These are phyloP conservation scores for Limnephilus auricula DNA, from an alignment of 2,888 invertebrate genomes.

Conservation along the genomic window DNA sequence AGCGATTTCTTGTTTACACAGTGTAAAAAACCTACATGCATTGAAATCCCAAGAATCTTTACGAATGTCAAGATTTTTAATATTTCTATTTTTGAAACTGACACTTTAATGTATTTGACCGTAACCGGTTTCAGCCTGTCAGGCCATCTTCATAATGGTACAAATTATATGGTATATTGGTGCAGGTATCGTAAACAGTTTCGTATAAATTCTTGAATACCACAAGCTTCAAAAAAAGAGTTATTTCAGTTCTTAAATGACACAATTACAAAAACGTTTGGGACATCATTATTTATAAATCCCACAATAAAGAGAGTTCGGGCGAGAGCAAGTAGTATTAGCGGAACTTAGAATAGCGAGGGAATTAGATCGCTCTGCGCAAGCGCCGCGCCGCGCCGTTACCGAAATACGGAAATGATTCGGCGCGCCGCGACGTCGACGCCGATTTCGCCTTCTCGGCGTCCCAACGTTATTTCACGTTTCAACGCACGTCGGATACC, in stretches of 20 bases:
- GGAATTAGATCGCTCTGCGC: slow-evolving; percentile 27
- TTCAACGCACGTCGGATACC: slow-evolving; percentile 13
- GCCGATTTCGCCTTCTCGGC: slow-evolving; percentile 10
- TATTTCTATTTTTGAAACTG: too few species aligned
- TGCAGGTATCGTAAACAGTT: background rate
- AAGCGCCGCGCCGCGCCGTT: slow-evolving; percentile 22
- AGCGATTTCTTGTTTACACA: background rate
- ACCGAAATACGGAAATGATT: slow-evolving; percentile 55
- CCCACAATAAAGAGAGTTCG: background rate
- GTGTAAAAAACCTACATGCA: background rate
- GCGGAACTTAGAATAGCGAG: background rate
- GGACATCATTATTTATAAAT: background rate
- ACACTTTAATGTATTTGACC: too few species aligned
- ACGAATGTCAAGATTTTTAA: too few species aligned
- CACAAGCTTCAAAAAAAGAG: background rate
- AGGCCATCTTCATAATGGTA: too few species aligned
- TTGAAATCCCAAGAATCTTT: too few species aligned
- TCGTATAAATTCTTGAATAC: background rate
- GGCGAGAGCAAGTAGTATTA: background rate
- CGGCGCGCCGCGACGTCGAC: slow-evolving; percentile 19
- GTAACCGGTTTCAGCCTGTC: too few species aligned
- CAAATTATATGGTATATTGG: too few species aligned
- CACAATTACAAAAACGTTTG: background rate
- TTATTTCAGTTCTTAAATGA: background rate
- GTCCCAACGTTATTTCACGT: slow-evolving; percentile 23